Evolutionary conservation across 2,888 invertebrate species (phyloP).

Genomic region (Orchesellides sinensis): DNA sequence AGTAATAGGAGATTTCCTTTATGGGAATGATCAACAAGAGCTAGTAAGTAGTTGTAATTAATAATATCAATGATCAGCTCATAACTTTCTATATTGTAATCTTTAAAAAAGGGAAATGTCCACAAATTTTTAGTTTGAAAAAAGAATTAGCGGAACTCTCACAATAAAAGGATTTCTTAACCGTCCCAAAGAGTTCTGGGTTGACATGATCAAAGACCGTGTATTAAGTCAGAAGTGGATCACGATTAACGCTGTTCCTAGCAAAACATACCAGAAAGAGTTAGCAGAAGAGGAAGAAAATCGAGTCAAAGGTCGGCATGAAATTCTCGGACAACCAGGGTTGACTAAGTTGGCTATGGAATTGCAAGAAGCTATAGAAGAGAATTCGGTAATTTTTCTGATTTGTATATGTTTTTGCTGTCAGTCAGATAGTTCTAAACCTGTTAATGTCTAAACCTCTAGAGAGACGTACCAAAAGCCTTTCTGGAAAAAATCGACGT

Average conservation of each 20-base stretch:
- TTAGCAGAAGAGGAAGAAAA: slow-evolving; percentile 86
- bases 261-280: slow-evolving; percentile 76
- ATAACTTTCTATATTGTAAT: not conserved
- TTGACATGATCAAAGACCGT: slow-evolving; percentile 61
- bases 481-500: slow-evolving; percentile 86
- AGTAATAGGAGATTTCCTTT: slow-evolving; percentile 89
- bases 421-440: too few species aligned
- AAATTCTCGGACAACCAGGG: slow-evolving; percentile 83
- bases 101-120: not conserved
- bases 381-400: slow-evolving; percentile 82
- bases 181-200: slow-evolving; percentile 68
- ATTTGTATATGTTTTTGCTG: not conserved
- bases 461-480: slow-evolving; percentile 84
- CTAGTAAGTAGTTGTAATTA: slow-evolving; percentile 78
- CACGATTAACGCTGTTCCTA: slow-evolving; percentile 67
- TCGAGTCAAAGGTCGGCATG: slow-evolving; percentile 83
- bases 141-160: slow-evolving; percentile 68
- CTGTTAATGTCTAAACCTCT: slow-evolving; percentile 31
- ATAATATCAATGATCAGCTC: not conserved
- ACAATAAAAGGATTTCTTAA: slow-evolving; percentile 68
- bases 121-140: slow-evolving; percentile 66
- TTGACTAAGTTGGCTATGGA: slow-evolving; percentile 81
- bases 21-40: slow-evolving; percentile 84
- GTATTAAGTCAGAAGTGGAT: slow-evolving; percentile 71
- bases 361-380: slow-evolving; percentile 84